Percentiles rank a stretch among this genome's conserved stretches.
phyloP scores from a whole-genome alignment of 1,140 invertebrate species.

The Caenorhabditis latens region DNA sequence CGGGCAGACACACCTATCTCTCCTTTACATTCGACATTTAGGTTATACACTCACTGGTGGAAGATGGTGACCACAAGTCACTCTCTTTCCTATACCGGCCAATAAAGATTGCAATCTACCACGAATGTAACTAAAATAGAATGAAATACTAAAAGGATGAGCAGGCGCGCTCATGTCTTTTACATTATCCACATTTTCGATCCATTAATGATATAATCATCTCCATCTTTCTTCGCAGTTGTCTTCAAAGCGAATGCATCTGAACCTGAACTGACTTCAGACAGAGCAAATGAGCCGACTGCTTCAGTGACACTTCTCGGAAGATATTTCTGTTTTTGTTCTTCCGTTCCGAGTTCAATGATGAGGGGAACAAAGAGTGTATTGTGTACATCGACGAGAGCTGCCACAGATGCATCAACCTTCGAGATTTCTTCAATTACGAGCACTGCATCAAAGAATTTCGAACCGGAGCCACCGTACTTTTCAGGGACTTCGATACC shows the following conservation, averaged over 20 bases:
- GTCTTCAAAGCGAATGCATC: constrained; percentile 81
- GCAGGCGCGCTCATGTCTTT: too few relatives aligned
- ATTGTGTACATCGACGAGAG: constrained; percentile 88
- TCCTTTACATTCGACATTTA: too few relatives aligned
- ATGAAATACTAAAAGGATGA: too few relatives aligned
- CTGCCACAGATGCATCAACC: constrained; percentile 86
- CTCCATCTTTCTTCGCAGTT: constrained; percentile 78
- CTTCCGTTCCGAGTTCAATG: constrained; percentile 80
- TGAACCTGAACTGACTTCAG: constrained; percentile 85
- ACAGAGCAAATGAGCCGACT: constrained; percentile 91
- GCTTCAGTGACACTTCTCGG: constrained; percentile 79
- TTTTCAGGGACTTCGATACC: constrained; percentile 89
- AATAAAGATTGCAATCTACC: too few relatives aligned
- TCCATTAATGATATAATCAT: constrained; percentile 80
- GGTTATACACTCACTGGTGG: too few relatives aligned
- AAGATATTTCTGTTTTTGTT: constrained; percentile 82
- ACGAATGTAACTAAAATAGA: too few relatives aligned
- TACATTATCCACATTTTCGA: constrained; percentile 89
- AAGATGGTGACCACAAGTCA: too few relatives aligned
- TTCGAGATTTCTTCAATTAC: constrained; percentile 93
- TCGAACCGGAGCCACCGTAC: constrained; percentile 87
- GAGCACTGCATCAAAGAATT: constrained; percentile 89
- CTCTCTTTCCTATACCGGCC: too few relatives aligned
- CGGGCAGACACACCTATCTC: too few relatives aligned
- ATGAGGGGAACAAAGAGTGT: constrained; percentile 88